Conservation (phyloP, 1,140 invertebrate species). For the Drosophila jambulina region DNA sequence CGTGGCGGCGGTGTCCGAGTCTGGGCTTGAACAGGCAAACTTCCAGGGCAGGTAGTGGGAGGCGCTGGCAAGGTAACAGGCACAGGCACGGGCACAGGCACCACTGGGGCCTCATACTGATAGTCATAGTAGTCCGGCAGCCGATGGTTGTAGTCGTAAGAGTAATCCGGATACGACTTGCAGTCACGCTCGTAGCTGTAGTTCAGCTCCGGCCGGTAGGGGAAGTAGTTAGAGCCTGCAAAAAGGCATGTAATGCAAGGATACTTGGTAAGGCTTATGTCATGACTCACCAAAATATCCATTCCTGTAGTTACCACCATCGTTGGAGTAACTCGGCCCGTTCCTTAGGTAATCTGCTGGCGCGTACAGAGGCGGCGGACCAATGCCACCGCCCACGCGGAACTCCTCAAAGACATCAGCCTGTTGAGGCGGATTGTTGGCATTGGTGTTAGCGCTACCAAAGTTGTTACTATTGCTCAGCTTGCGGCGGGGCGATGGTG, state of each 20-base stretch:
- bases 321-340: conserved; percentile 81
- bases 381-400: conserved; percentile 66
- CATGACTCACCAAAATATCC: conserved; percentile 76
- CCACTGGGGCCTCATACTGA: conserved; percentile 64
- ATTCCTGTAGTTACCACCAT: conserved; percentile 74
- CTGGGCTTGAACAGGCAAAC: conserved; percentile 33
- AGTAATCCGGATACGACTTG: conserved; percentile 84
- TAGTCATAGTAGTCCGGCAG: conserved; percentile 82
- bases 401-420: conserved; percentile 67
- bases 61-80: conserved; percentile 2
- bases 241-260: background rate
- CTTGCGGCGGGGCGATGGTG: conserved; percentile 90
- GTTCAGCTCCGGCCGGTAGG: conserved; percentile 80
- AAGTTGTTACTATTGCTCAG: conserved; percentile 87
- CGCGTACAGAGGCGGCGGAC: conserved; percentile 79
- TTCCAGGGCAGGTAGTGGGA: conserved; percentile 4
- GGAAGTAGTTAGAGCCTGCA: conserved; percentile 83
- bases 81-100: conserved; percentile 8
- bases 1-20: conserved; percentile 77
- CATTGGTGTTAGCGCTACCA: conserved; percentile 13
- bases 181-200: conserved; percentile 80
- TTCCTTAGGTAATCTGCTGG: conserved; percentile 85
- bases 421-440: background rate
- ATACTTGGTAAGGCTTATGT: background rate
- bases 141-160: conserved; percentile 81